Evolutionary conservation across 2,888 invertebrate species (phyloP).

Genomic region (Hirtodrosophila alboralis): DNA sequence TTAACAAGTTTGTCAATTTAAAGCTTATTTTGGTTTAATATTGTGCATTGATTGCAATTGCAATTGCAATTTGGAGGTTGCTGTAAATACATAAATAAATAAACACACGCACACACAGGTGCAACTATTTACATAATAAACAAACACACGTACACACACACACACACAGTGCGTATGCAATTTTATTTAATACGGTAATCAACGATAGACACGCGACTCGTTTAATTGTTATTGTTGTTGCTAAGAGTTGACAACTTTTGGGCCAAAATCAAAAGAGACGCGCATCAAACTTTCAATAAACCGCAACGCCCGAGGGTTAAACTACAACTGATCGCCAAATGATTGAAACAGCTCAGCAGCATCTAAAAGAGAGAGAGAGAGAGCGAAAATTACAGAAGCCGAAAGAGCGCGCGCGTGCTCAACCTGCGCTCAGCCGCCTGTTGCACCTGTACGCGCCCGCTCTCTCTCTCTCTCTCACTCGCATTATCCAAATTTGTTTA

Average conservation of each 20-base stretch:
- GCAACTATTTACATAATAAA: conserved; percentile 27
- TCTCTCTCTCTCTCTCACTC: too few relatives aligned
- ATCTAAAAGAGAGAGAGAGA: conserved; percentile 25
- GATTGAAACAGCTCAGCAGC: conserved; percentile 25
- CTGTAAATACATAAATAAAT: conserved; percentile 16
- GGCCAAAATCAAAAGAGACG: conserved; percentile 52
- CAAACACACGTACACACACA: conserved; percentile 20
- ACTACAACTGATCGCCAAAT: conserved; percentile 59
- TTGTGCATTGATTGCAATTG: too few relatives aligned
- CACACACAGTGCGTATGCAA: conserved; percentile 37
- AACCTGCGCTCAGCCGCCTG: too few relatives aligned
- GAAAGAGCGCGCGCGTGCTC: conserved; percentile 15
- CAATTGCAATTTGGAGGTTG: conserved; percentile 71
- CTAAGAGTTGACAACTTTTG: conserved; percentile 70
- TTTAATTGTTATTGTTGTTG: conserved; percentile 43
- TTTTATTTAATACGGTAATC: conserved; percentile 47
- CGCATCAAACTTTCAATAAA: conserved; percentile 47
- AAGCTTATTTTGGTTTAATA: conserved; percentile 61
- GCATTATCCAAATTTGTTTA: too few relatives aligned
- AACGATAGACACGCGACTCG: conserved; percentile 69
- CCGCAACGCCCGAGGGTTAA: conserved; percentile 78
- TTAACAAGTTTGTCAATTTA: conserved; percentile 72
- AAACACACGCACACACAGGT: conserved; percentile 6
- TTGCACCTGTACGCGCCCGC: too few relatives aligned
- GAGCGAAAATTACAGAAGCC: conserved; percentile 7